These are phyloP conservation scores for Oreochromis tanganicae DNA, from an alignment of 2,113 vertebrate genomes.

Conservation along the genomic window DNA sequence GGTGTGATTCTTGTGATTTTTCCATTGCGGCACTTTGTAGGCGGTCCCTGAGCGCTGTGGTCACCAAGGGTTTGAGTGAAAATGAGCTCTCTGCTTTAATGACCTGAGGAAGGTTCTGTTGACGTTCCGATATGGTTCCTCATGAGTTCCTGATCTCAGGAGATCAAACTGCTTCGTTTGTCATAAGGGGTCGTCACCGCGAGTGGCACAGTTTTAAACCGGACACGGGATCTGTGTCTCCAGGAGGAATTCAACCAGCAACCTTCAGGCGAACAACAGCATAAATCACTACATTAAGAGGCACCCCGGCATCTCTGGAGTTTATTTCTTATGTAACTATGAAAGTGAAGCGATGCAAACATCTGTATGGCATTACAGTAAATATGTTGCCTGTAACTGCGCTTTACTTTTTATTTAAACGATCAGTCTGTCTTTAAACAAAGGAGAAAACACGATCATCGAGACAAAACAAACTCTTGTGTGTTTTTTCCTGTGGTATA, in stretches of 20 bases:
- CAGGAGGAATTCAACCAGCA: neutral
- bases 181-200: rapidly evolving
- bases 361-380: neutral
- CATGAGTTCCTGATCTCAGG: too few species aligned
- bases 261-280: neutral
- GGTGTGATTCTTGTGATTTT: neutral
- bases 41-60: neutral
- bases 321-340: neutral
- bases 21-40: rapidly evolving
- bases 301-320: neutral
- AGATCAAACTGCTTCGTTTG: neutral
- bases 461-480: neutral
- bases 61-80: neutral
- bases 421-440: neutral
- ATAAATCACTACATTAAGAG: neutral
- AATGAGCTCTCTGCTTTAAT: neutral
- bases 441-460: neutral
- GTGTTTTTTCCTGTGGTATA: neutral
- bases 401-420: neutral
- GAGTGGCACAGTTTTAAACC: neutral
- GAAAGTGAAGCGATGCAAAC: neutral
- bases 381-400: neutral
- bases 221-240: neutral
- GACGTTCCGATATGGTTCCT: neutral
- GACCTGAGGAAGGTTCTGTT: neutral